These are phyloP conservation scores for Malthinus seriepunctatus DNA, from an alignment of 2,888 invertebrate species.

Conservation along the genomic window DNA sequence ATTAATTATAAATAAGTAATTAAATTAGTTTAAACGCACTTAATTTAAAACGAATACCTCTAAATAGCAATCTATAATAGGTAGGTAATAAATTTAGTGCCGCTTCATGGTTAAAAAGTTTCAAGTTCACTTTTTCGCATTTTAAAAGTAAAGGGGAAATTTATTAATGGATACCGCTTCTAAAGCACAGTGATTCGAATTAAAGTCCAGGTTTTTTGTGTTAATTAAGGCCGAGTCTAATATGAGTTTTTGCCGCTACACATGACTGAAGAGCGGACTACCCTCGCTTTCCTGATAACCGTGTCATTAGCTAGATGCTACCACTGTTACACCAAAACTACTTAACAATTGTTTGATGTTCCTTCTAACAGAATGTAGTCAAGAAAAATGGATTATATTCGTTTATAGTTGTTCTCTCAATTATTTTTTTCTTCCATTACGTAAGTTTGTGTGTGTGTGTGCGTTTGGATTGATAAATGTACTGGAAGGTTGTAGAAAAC, in stretches of 20 bases:
- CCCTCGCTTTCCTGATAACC: slow-evolving; percentile 41
- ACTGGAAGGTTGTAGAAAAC: not conserved
- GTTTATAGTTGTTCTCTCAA: not conserved
- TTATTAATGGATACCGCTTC: slow-evolving; percentile 26
- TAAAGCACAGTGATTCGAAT: slow-evolving; percentile 20
- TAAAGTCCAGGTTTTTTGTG: slow-evolving; percentile 48
- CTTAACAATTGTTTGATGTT: slow-evolving; percentile 23
- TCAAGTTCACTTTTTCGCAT: slow-evolving; percentile 22
- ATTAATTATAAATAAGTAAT: too few species aligned
- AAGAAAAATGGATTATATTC: slow-evolving; percentile 12
- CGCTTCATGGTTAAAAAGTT: slow-evolving; percentile 10
- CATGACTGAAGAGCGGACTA: slow-evolving; percentile 52
- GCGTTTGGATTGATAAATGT: not conserved
- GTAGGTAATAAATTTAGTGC: slow-evolving; percentile 2
- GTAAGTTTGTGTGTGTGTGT: too few species aligned
- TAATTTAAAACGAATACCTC: too few species aligned
- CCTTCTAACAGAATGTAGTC: not conserved
- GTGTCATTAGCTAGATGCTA: slow-evolving; percentile 41
- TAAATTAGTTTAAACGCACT: too few species aligned
- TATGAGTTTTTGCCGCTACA: slow-evolving; percentile 52
- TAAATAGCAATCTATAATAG: too few species aligned
- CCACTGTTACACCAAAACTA: slow-evolving; percentile 33
- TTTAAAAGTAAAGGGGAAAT: slow-evolving; percentile 11
- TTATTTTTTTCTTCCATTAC: not conserved
- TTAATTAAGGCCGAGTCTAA: slow-evolving; percentile 54